phyloP scores from a whole-genome alignment of 2,113 vertebrate genomes.

The Gadus macrocephalus region DNA sequence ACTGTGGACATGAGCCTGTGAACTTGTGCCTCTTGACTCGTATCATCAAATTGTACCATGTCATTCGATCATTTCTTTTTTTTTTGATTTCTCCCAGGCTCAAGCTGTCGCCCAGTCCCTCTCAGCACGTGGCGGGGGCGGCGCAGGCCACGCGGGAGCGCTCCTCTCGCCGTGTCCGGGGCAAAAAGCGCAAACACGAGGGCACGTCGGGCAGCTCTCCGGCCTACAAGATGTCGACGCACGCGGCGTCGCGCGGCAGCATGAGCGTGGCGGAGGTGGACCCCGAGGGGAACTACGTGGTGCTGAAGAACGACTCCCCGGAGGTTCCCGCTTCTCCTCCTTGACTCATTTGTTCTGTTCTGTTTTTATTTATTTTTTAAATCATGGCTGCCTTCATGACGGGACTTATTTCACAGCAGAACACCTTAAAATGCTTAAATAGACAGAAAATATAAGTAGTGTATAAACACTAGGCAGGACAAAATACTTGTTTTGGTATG shows the following conservation, averaged over 20 bases:
- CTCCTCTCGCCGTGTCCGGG: slow-evolving; percentile 40
- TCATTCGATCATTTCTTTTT: not conserved
- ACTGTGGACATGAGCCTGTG: no score
- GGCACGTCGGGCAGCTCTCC: slow-evolving; percentile 43
- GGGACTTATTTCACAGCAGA: no score
- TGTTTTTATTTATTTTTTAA: no score
- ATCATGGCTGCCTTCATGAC: no score
- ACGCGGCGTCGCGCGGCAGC: slow-evolving; percentile 48
- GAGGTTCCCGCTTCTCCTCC: slow-evolving; percentile 47
- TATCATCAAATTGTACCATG: not conserved
- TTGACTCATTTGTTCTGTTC: no score
- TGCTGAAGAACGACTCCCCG: slow-evolving; percentile 75
- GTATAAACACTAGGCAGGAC: no score
- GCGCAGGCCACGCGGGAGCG: slow-evolving; percentile 50
- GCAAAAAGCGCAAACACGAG: slow-evolving; percentile 78
- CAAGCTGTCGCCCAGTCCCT: slow-evolving; percentile 69
- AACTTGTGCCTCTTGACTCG: no score
- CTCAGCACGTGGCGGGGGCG: slow-evolving; percentile 29
- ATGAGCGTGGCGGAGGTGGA: slow-evolving; percentile 79
- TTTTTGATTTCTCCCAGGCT: slow-evolving; percentile 58
- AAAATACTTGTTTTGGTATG: no score
- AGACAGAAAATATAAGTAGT: no score
- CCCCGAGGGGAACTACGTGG: slow-evolving; percentile 73
- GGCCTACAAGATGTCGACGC: slow-evolving; percentile 65
- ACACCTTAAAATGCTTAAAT: no score